A percentile compares a stretch with the other conserved stretches of the same genome.
These are phyloP conservation scores for Platysternon megacephalum DNA, from an alignment of 2,113 vertebrate genomes.

Conservation along the genomic window DNA sequence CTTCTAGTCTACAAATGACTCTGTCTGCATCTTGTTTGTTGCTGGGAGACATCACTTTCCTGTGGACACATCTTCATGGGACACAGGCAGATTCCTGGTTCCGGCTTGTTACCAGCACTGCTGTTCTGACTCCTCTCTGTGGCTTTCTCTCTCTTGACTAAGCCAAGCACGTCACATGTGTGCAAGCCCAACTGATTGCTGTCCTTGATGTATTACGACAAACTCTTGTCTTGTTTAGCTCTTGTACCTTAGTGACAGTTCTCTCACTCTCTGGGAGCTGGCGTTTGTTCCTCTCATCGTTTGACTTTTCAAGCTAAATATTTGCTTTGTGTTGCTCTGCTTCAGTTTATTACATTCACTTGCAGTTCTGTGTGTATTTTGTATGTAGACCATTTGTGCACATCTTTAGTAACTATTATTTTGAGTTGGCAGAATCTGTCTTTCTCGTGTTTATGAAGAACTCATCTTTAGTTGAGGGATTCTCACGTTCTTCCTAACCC, in stretches of 20 bases:
- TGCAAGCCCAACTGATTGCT: neutral
- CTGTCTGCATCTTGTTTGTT: neutral
- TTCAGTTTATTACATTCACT: neutral
- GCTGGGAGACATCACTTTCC: neutral
- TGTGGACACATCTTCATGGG: neutral
- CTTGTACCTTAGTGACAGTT: neutral
- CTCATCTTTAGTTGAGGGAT: neutral
- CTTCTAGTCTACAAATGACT: neutral
- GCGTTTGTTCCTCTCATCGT: neutral
- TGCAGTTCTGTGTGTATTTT: neutral
- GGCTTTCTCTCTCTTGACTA: neutral
- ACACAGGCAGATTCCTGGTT: neutral
- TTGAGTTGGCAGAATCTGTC: too few relatives aligned
- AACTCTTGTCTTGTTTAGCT: neutral
- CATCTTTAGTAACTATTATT: neutral
- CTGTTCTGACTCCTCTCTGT: neutral
- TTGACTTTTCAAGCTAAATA: neutral
- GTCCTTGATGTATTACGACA: neutral
- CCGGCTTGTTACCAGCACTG: neutral
- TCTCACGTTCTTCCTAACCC: neutral
- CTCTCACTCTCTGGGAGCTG: neutral
- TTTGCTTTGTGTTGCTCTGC: neutral
- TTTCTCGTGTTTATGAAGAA: neutral
- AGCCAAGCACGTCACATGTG: neutral
- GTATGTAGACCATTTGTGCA: neutral